A percentile compares a stretch with the other conserved stretches of the same genome.
phyloP scores from a whole-genome alignment of 2,113 vertebrate species.

The Paralichthys olivaceus region DNA sequence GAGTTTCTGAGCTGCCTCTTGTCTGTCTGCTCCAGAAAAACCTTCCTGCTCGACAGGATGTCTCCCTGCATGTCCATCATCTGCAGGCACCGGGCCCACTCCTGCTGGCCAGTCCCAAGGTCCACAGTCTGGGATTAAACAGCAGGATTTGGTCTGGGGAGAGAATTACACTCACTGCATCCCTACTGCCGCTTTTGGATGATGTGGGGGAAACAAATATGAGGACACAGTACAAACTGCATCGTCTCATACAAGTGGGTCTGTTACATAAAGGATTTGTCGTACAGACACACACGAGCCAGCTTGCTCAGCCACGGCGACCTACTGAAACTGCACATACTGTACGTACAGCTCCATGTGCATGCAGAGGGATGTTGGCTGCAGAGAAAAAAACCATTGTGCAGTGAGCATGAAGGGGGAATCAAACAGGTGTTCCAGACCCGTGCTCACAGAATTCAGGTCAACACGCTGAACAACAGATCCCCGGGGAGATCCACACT shows the following conservation, averaged over 20 bases:
- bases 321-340: slow-evolving; percentile 40
- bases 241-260: slow-evolving; percentile 47
- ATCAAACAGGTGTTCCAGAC: slow-evolving; percentile 76
- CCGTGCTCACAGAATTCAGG: slow-evolving; percentile 59
- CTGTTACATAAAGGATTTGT: slow-evolving; percentile 50
- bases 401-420: slow-evolving; percentile 48
- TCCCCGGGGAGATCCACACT: slow-evolving; percentile 55
- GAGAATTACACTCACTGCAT: slow-evolving; percentile 66
- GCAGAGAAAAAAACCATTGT: background rate
- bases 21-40: slow-evolving; percentile 73
- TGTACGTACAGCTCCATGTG: slow-evolving; percentile 1
- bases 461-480: slow-evolving; percentile 60
- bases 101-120: slow-evolving; percentile 68
- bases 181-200: slow-evolving; percentile 14
- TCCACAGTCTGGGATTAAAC: slow-evolving; percentile 71
- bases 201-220: background rate
- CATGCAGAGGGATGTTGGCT: slow-evolving; percentile 14
- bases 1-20: slow-evolving; percentile 64
- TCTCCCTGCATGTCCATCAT: slow-evolving; percentile 46
- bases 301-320: slow-evolving; percentile 33
- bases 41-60: slow-evolving; percentile 54
- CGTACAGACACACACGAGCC: background rate
- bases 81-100: slow-evolving; percentile 59
- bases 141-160: slow-evolving; percentile 67
- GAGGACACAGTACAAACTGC: slow-evolving; percentile 38